Percentiles rank a stretch among this genome's conserved stretches.
Evolutionary conservation across 1,140 invertebrate species (phyloP).

Genomic region (Anadara kagoshimensis): DNA sequence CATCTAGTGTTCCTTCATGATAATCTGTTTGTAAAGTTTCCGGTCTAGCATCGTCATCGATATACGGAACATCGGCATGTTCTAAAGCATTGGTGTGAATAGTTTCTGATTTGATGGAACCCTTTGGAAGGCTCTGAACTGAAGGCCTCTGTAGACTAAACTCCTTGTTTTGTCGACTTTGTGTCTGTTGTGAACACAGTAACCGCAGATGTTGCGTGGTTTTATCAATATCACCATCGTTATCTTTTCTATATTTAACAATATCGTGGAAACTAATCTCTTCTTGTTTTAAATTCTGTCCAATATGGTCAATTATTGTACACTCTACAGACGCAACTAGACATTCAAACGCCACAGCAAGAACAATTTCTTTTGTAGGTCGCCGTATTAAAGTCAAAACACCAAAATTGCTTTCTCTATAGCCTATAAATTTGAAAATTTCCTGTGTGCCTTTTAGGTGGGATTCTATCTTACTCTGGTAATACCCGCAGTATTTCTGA

Average conservation of each 20-base stretch:
- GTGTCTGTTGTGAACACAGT: too few relatives aligned
- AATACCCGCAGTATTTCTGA: conserved; percentile 23
- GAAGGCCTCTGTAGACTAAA: too few relatives aligned
- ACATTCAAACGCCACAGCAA: conserved; percentile 16
- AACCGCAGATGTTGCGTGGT: too few relatives aligned
- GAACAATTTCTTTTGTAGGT: not conserved
- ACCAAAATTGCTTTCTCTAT: conserved; percentile 6
- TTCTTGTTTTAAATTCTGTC: not conserved
- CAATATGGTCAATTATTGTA: not conserved
- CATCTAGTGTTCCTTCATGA: conserved; percentile 26
- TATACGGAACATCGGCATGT: not conserved
- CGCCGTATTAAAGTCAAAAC: conserved; percentile 9
- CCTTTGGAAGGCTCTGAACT: too few relatives aligned
- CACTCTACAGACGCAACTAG: conserved; percentile 15
- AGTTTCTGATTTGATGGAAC: too few relatives aligned
- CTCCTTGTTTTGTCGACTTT: too few relatives aligned
- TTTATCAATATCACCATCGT: not conserved
- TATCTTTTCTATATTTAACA: not conserved
- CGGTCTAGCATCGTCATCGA: not conserved
- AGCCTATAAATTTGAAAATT: conserved; percentile 2
- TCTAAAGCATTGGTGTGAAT: too few relatives aligned
- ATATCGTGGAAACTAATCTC: not conserved
- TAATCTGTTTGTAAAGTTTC: conserved; percentile 6
- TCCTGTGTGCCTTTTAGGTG: conserved; percentile 9
- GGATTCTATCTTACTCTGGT: conserved; percentile 19